Percentiles rank a stretch among this genome's conserved stretches.
Conservation (phyloP, 2,888 invertebrate genomes). For the Tenthredo amoena region DNA sequence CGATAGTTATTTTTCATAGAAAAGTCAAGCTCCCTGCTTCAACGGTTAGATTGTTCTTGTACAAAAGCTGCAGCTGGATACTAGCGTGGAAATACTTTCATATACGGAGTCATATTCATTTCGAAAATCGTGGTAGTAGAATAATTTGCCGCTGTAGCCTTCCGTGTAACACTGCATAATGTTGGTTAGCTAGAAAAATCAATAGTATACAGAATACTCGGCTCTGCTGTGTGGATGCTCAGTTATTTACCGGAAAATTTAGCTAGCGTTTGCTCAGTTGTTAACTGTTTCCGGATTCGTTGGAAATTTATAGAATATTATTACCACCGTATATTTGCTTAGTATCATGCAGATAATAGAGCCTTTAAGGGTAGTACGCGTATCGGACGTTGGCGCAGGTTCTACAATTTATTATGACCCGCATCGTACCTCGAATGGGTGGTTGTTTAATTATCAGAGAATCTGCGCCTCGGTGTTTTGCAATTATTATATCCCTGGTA, state of each 20-base stretch:
- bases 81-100: not conserved
- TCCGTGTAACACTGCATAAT: constrained; percentile 48
- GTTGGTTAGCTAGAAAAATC: constrained; percentile 47
- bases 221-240: not conserved
- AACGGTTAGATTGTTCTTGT: not conserved
- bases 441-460: constrained; percentile 19
- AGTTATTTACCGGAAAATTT: constrained; percentile 43
- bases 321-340: not conserved
- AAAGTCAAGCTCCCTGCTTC: not conserved
- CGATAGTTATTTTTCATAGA: constrained; percentile 15
- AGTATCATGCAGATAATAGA: not conserved
- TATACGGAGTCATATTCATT: not conserved
- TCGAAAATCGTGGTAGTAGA: not conserved
- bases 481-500: not conserved
- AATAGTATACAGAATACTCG: constrained; percentile 42
- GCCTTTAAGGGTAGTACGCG: not conserved
- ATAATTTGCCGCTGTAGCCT: constrained; percentile 28
- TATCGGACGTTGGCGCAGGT: constrained; percentile 3
- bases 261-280: not conserved
- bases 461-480: constrained; percentile 9
- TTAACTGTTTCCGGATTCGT: not conserved
- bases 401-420: constrained; percentile 20
- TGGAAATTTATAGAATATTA: not conserved
- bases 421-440: not conserved
- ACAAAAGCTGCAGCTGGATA: not conserved